Conservation (phyloP, 1,140 invertebrate genomes). For the Dreissena polymorpha region DNA sequence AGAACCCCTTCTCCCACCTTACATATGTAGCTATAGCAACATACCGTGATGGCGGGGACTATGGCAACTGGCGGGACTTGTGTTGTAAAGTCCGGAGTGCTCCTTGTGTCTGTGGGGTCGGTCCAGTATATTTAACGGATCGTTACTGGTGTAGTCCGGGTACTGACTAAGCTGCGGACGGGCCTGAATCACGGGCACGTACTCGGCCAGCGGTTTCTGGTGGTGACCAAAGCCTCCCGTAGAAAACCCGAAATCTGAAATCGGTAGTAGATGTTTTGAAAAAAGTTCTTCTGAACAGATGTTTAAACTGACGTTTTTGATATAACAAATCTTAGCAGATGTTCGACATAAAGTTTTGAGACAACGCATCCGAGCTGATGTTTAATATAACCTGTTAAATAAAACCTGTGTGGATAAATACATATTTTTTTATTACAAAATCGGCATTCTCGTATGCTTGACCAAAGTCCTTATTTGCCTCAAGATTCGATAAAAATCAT, state of each 20-base stretch:
- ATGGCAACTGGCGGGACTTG: slow-evolving; percentile 69
- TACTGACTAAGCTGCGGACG: slow-evolving; percentile 57
- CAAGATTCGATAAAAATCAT: too few species aligned
- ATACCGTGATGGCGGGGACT: slow-evolving; percentile 62
- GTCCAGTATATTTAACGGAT: slow-evolving; percentile 73
- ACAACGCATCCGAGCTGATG: too few species aligned
- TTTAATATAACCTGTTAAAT: too few species aligned
- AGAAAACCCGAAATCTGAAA: slow-evolving; percentile 67
- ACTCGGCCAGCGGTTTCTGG: slow-evolving; percentile 73
- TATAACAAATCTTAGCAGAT: neutral
- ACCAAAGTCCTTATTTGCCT: too few species aligned
- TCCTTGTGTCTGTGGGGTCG: slow-evolving; percentile 65
- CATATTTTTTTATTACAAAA: too few species aligned
- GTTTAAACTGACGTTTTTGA: neutral
- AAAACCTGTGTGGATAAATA: too few species aligned
- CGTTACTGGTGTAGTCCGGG: slow-evolving; percentile 58
- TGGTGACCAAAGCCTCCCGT: slow-evolving; percentile 52
- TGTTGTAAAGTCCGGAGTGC: slow-evolving; percentile 51
- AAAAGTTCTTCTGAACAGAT: neutral
- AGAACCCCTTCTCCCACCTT: too few species aligned
- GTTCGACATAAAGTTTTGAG: too few species aligned
- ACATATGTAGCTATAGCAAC: neutral
- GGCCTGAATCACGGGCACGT: slow-evolving; percentile 75
- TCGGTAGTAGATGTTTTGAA: neutral
- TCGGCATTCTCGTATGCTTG: too few species aligned